Base-by-base conservation (phyloP, 1,140 invertebrate genomes). In the Caenorhabditis briggsae region DNA sequence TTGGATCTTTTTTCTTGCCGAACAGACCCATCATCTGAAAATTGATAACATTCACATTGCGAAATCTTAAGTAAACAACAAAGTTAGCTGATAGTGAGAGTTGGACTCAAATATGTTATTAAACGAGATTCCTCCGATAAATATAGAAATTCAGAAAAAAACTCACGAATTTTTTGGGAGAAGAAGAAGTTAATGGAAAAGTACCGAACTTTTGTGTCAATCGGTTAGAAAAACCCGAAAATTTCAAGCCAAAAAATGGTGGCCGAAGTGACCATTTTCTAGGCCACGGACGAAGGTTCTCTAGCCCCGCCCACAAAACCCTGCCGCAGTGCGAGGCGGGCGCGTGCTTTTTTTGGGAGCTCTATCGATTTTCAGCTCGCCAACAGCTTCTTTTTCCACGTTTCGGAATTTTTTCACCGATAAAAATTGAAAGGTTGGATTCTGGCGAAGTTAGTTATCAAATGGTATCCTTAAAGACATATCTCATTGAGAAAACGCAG, bases 1-100 rank as follows among this genome's bases (percentile, higher is more conserved):
- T 92, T 3, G 91, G 92, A 65, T 92, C 91, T 43, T 86, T 87
- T 20, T 89, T 90, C 65, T 90, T 90, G 1, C 87, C 90, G 82
- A 92, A 92, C 3, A 92, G 65, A 41, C 91, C 91, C 91, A 92
- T 92, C 83, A 89, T 90, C 82, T 74, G 96, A 78, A 85, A 25
- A 20, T 41, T 11, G 9, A 23, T 5, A 23, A 41, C 0, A 83
- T 41, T n/a, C 18, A 20, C 5, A 56, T 59, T 33, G 55, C 82
- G 56, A 83, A 83, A 61, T 20, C 5, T 25, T 3, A 20, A 58
- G n/a, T 18, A n/a, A 20, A n/a, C n/a, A n/a, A 20, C 16, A 58
- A 53, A 53, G 5, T 53, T 53, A 33, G 33, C 33, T 33, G 33
- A 33, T 33, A 33, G 33, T 33, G 33, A 33, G 33, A 33, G 33